Conservation (phyloP, 2,888 invertebrate genomes). For the Ophion ventricosus region DNA sequence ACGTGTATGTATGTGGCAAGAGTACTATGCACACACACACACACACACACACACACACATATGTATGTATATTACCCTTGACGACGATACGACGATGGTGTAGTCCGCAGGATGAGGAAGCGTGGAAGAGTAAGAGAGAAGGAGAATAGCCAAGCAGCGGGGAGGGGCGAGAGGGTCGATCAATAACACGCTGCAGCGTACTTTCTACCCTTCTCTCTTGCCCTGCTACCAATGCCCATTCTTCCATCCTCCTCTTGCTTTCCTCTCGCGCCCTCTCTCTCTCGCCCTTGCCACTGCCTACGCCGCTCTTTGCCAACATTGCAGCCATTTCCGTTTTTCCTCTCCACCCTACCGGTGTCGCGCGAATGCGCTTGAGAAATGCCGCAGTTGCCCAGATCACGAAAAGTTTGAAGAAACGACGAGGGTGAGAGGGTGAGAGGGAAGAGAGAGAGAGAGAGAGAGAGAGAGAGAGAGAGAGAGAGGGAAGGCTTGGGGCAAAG, state of each 20-base stretch:
- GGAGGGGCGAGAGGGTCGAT: slow-evolving; percentile 79
- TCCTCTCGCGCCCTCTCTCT: slow-evolving; percentile 21
- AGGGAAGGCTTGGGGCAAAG: slow-evolving; percentile 18
- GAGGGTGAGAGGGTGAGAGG: background rate
- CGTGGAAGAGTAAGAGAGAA: slow-evolving; percentile 66
- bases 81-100: slow-evolving; percentile 67
- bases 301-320: slow-evolving; percentile 40
- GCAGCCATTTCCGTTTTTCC: slow-evolving; percentile 53
- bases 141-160: slow-evolving; percentile 45
- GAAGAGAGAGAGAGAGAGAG: slow-evolving; percentile 9
- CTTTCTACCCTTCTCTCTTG: slow-evolving; percentile 37
- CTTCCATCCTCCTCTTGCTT: slow-evolving; percentile 3
- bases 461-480: slow-evolving; percentile 6
- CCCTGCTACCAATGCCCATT: slow-evolving; percentile 28
- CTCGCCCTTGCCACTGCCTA: background rate
- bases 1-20: slow-evolving; percentile 12
- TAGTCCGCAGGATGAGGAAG: slow-evolving; percentile 65
- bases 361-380: slow-evolving; percentile 48
- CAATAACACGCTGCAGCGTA: slow-evolving; percentile 82
- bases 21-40: slow-evolving; percentile 13
- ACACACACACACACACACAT: slow-evolving; percentile 57
- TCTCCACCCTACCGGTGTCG: slow-evolving; percentile 31
- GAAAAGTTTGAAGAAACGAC: slow-evolving; percentile 47
- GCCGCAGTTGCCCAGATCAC: slow-evolving; percentile 48
- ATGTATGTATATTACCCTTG: slow-evolving; percentile 61